Conservation (phyloP, 2,113 vertebrate genomes). For the Anoura caudifer region DNA sequence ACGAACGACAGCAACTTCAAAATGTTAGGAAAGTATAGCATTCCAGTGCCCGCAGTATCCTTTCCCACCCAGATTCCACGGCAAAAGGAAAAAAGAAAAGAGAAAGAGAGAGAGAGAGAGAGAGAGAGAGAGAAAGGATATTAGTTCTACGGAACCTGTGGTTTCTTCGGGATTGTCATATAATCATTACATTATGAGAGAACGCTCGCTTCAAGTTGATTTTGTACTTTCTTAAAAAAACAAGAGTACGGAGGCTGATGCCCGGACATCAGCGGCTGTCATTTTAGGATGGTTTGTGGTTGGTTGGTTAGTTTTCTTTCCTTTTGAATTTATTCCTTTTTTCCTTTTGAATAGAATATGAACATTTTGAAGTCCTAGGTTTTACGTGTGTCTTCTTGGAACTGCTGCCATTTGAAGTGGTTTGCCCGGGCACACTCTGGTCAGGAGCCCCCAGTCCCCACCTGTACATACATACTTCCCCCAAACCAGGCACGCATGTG, state of each 20-base stretch:
- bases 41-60: constrained; percentile 69
- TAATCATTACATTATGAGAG: constrained; percentile 71
- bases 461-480: background rate
- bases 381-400: constrained; percentile 81
- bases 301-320: constrained; percentile 72
- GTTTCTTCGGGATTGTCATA: constrained; percentile 82
- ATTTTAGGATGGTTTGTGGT: constrained; percentile 70
- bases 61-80: constrained; percentile 75
- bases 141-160: constrained; percentile 76
- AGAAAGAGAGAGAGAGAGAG: background rate
- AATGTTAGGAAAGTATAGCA: constrained; percentile 81
- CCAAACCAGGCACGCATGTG: background rate
- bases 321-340: constrained; percentile 62
- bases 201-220: constrained; percentile 74
- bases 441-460: constrained; percentile 54
- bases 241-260: constrained; percentile 74
- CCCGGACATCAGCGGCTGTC: constrained; percentile 79
- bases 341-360: constrained; percentile 78
- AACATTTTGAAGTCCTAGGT: constrained; percentile 81
- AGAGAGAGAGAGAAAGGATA: constrained; percentile 46
- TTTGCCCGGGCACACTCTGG: constrained; percentile 69
- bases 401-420: constrained; percentile 82
- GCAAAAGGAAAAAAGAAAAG: constrained; percentile 29
- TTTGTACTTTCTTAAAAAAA: constrained; percentile 65
- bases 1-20: constrained; percentile 80